Evolutionary conservation across 2,888 invertebrate genomes (phyloP), one percentile per base, ranked within the genome.

Genomic region (Hartigia nigra): DNA sequence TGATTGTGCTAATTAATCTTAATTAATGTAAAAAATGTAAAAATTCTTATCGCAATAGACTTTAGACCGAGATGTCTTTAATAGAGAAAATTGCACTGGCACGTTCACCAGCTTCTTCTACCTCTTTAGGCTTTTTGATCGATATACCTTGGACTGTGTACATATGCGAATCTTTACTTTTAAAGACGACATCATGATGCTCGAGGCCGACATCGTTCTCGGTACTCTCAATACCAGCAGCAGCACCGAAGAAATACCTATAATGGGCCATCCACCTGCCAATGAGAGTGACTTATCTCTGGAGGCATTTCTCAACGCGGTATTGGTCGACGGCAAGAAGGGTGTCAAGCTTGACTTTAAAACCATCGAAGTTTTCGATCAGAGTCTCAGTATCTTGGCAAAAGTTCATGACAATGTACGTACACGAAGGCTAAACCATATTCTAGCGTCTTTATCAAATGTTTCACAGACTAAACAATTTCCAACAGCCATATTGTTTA

Each of bases 281-380:
- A 93, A 89, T 4, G 92, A 91, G 23, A 97, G 97, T 0, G 96
- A 98, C 91, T 92, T 98, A 69, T 94, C 96, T 1, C 93, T 98
- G 32, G 93, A 94, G 1, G 93, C 94, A 31, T 98, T 98, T 92
- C 91, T 98, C 12, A 89, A 92, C 3, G 92, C 93, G 0, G 94
- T 95, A 69, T 91, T 94, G 23, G 90, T 92, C 14, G 92, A 93
- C 83, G 93, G 94, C 86, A 88, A 86, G 84, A 97, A 96, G 89
- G 98, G 97, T 0, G 94, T 97, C 1, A 98, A 98, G 90, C 92
- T 98, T 74, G 98, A 98, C 91, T 98, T 98, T 89, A 98, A 98
- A 91, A 94, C 94, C 1, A 95, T 95, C 74, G 95, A 95, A 74
- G 96, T 95, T 0, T 96, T 95, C 87, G 93, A 94, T 78, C 92